Conservation (phyloP, 2,797 vertebrate species). For the Streptopelia turtur region DNA sequence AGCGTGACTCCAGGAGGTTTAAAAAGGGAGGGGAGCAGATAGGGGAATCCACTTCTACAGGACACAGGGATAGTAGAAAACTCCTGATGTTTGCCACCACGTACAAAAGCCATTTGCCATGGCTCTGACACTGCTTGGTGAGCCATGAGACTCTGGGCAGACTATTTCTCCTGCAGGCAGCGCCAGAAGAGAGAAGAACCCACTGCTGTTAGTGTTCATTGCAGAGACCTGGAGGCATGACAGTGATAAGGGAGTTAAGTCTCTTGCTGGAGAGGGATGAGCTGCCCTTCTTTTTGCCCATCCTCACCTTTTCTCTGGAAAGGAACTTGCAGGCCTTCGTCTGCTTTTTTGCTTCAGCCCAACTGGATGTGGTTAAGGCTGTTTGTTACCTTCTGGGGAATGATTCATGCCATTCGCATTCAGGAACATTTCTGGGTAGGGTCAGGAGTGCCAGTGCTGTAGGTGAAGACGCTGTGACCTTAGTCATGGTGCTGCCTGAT, state of each 20-base stretch:
- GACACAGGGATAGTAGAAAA: not conserved
- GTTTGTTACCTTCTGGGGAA: not conserved
- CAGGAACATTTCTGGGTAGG: not conserved
- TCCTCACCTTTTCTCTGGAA: not conserved
- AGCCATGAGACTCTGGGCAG: not conserved
- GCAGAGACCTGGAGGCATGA: not conserved
- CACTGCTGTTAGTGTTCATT: not conserved
- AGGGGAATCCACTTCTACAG: not conserved
- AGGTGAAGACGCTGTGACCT: not conserved
- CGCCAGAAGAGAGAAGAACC: not conserved
- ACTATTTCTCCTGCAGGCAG: not conserved
- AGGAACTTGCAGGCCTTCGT: not conserved
- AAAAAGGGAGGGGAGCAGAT: not conserved
- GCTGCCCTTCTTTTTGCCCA: not conserved
- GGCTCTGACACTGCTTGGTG: no score
- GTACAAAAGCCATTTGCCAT: fast-evolving
- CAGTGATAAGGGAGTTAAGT: not conserved
- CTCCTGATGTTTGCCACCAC: fast-evolving
- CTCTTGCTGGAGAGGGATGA: not conserved
- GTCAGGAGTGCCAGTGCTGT: not conserved
- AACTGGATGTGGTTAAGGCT: not conserved
- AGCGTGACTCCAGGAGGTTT: not conserved
- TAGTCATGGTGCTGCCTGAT: not conserved
- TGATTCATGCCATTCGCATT: not conserved
- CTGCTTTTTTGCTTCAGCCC: not conserved